phyloP scores from a whole-genome alignment of 2,888 invertebrate species.

The Apamea crenata region DNA sequence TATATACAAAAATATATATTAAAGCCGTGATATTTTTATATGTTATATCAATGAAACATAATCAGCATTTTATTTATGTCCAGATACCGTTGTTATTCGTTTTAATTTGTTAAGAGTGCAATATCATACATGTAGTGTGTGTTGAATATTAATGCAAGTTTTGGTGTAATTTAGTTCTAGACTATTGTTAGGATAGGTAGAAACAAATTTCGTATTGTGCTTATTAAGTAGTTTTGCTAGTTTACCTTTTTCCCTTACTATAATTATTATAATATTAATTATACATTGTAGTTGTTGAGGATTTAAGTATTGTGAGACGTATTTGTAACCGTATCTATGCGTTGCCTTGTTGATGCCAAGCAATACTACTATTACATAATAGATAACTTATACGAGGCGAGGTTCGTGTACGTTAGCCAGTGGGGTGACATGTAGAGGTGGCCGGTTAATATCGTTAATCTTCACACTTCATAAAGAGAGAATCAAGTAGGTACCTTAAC shows the following conservation, averaged over 20 bases:
- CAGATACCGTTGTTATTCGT: constrained; percentile 11
- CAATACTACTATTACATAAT: constrained; percentile 27
- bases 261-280: constrained; percentile 3
- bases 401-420: not conserved
- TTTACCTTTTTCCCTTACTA: constrained; percentile 45
- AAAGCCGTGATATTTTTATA: constrained; percentile 7
- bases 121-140: constrained; percentile 26
- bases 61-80: constrained; percentile 22
- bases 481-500: constrained; percentile 48
- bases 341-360: constrained; percentile 42
- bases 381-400: not conserved
- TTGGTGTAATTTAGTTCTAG: constrained; percentile 46
- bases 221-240: constrained; percentile 68
- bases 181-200: constrained; percentile 56
- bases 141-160: constrained; percentile 27
- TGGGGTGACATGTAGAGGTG: constrained; percentile 12
- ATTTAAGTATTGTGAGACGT: constrained; percentile 26
- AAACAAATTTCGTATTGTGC: constrained; percentile 65
- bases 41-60: not conserved
- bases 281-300: constrained; percentile 20
- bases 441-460: constrained; percentile 13
- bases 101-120: constrained; percentile 22
- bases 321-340: constrained; percentile 22
- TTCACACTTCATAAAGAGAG: constrained; percentile 29
- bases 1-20: not conserved